Percentiles rank a stretch among this genome's conserved stretches.
Evolutionary conservation across 2,113 vertebrate genomes (phyloP).

Genomic region (Perca schrenkii): DNA sequence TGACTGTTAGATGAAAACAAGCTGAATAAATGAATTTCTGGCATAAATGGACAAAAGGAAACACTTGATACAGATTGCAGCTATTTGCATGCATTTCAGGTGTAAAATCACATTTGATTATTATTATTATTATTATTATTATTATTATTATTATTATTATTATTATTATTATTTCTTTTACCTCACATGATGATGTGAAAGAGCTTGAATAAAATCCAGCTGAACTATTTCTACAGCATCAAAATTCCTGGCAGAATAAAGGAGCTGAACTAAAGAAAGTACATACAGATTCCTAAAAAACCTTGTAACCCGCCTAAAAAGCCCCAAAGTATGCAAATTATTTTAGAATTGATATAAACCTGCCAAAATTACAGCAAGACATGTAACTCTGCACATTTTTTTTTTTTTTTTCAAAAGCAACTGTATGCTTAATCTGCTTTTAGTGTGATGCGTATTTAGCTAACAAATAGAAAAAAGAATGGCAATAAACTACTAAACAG

Average conservation of each 20-base stretch:
- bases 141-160: slow-evolving; percentile 23
- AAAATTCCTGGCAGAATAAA: neutral
- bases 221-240: neutral
- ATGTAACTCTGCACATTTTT: neutral
- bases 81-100: slow-evolving; percentile 70
- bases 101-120: slow-evolving; percentile 54
- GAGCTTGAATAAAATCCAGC: neutral
- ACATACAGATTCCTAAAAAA: neutral
- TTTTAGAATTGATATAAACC: neutral
- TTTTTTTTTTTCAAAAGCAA: neutral
- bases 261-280: neutral
- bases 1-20: slow-evolving; percentile 68
- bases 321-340: neutral
- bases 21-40: slow-evolving; percentile 61
- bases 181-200: slow-evolving; percentile 1
- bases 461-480: neutral
- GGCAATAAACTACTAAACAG: neutral
- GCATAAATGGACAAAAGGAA: slow-evolving; percentile 62
- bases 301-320: neutral
- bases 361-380: neutral
- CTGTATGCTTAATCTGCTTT: neutral
- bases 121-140: slow-evolving; percentile 30
- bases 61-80: slow-evolving; percentile 67
- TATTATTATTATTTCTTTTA: slow-evolving; percentile 31
- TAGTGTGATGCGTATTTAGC: neutral